phyloP scores from a whole-genome alignment of 2,888 invertebrate species.

The Drosophila merina region DNA sequence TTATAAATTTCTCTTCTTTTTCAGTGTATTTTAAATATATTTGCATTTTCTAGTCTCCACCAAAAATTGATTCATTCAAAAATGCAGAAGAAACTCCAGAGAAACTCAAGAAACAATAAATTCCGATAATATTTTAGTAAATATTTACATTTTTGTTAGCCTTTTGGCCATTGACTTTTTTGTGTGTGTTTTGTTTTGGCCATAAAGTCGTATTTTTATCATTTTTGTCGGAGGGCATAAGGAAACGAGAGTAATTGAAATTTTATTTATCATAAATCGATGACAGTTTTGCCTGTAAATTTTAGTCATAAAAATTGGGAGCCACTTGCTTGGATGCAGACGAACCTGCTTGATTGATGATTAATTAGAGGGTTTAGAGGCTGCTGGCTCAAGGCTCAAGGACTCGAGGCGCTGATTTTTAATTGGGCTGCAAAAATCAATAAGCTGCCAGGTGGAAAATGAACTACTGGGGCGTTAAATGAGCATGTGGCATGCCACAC shows the following conservation, averaged over 20 bases:
- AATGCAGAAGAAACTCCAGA: slow-evolving; percentile 7
- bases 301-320: not conserved
- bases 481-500: slow-evolving; percentile 59
- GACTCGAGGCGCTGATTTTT: slow-evolving; percentile 57
- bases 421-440: slow-evolving; percentile 65
- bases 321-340: not conserved
- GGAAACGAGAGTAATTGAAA: slow-evolving; percentile 26
- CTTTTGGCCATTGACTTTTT: slow-evolving; percentile 43
- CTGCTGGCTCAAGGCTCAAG: not conserved
- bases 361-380: slow-evolving; percentile 3
- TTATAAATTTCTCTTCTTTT: too few relatives aligned
- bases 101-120: slow-evolving; percentile 7
- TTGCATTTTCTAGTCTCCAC: slow-evolving; percentile 9
- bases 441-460: slow-evolving; percentile 49
- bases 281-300: not conserved
- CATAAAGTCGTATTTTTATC: slow-evolving; percentile 29
- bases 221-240: slow-evolving; percentile 11
- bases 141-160: slow-evolving; percentile 28
- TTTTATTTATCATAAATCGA: slow-evolving; percentile 33
- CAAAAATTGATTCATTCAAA: slow-evolving; percentile 29
- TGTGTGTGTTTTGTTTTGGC: slow-evolving; percentile 2
- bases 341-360: not conserved
- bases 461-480: slow-evolving; percentile 42
- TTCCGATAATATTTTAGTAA: slow-evolving; percentile 32
- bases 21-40: not conserved